A percentile compares a stretch with the other conserved stretches of the same genome.
Conservation (phyloP, 2,888 invertebrate species). For the Agriopis aurantiaria region DNA sequence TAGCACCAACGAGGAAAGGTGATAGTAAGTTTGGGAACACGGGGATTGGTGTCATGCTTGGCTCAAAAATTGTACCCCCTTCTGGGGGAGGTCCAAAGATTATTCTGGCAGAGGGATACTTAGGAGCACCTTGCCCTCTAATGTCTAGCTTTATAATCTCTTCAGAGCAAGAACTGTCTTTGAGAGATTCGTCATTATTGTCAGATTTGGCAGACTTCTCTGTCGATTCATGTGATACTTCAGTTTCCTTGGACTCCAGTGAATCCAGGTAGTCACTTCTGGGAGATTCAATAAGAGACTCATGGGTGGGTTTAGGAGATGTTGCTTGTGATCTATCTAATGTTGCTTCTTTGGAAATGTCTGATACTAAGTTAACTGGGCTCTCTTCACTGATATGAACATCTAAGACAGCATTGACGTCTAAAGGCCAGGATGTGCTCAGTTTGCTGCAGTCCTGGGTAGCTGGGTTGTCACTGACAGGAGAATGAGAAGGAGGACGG, state of each 20-base stretch:
- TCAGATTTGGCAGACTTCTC: constrained; percentile 52
- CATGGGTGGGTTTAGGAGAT: constrained; percentile 48
- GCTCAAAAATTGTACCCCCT: constrained; percentile 67
- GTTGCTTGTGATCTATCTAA: constrained; percentile 52
- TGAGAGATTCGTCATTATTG: constrained; percentile 52
- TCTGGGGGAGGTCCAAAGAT: constrained; percentile 81
- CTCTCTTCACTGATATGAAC: constrained; percentile 77
- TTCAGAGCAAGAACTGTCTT: constrained; percentile 73
- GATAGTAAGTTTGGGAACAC: constrained; percentile 73
- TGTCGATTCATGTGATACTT: constrained; percentile 51
- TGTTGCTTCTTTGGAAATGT: constrained; percentile 66
- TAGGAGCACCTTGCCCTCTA: constrained; percentile 75
- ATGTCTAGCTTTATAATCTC: constrained; percentile 83
- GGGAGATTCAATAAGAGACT: constrained; percentile 60
- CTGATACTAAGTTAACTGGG: constrained; percentile 74
- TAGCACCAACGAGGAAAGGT: constrained; percentile 72
- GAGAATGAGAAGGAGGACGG: constrained; percentile 57
- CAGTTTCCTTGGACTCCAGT: constrained; percentile 61
- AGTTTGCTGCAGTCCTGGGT: constrained; percentile 64
- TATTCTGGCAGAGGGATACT: constrained; percentile 73
- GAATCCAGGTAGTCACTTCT: constrained; percentile 74
- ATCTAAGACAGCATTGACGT: constrained; percentile 66
- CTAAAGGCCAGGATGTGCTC: constrained; percentile 71
- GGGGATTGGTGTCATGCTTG: constrained; percentile 64
- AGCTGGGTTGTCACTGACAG: constrained; percentile 62